Evolutionary conservation across 2,888 invertebrate genomes (phyloP).

Genomic region (Limnephilus rhombicus): DNA sequence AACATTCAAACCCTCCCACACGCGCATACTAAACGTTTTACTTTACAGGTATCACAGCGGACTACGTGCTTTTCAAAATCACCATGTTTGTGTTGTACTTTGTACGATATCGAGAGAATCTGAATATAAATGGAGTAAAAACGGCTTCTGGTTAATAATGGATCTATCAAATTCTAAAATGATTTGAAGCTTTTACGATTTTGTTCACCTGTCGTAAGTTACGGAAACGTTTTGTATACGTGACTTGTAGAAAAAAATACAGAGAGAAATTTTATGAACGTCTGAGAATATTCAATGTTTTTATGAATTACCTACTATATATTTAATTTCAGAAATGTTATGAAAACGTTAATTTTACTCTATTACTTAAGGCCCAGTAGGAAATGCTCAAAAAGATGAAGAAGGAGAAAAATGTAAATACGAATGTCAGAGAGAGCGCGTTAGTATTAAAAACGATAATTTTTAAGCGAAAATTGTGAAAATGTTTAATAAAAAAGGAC

Average conservation of each 20-base stretch:
- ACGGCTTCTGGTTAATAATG: neutral
- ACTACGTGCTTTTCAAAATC: neutral
- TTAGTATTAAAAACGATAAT: no score
- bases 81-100: neutral
- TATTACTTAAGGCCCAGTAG: no score
- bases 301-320: no score
- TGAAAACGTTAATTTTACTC: no score
- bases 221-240: neutral
- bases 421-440: no score
- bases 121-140: neutral
- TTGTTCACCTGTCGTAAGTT: neutral
- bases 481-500: no score
- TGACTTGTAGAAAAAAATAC: neutral
- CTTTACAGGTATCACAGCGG: neutral
- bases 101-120: neutral
- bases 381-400: no score
- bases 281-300: no score
- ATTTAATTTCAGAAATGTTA: no score
- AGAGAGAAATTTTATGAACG: neutral
- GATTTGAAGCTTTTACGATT: neutral
- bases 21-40: neutral
- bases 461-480: no score
- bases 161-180: neutral
- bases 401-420: no score
- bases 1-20: neutral